Conservation (phyloP, 2,113 vertebrate species). For the Pandion haliaetus region DNA sequence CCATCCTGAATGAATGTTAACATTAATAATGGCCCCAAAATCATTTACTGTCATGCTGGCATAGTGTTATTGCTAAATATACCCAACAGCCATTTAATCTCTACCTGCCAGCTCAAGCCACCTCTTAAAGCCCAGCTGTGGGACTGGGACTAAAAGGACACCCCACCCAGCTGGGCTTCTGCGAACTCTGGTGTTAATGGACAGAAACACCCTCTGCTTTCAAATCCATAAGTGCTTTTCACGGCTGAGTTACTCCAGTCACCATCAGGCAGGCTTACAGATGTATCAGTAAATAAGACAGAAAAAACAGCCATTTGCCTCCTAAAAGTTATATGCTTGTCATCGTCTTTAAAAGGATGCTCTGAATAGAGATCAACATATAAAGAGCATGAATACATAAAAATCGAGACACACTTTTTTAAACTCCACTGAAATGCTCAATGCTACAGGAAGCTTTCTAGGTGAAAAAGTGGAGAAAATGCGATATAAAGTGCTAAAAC, state of each 20-base stretch:
- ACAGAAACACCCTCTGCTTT: background rate
- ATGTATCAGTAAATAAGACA: background rate
- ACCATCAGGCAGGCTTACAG: background rate
- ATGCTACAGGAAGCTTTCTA: background rate
- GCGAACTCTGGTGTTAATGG: background rate
- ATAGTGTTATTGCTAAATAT: background rate
- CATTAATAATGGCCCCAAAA: background rate
- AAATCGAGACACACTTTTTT: background rate
- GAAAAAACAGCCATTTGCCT: background rate
- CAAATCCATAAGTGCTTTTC: background rate
- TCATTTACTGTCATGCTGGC: background rate
- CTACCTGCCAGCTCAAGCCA: background rate
- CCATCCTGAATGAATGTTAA: background rate
- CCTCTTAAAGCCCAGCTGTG: background rate
- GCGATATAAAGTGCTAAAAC: background rate
- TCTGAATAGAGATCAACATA: background rate
- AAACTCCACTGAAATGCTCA: background rate
- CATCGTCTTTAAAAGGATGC: background rate
- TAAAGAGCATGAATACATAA: background rate
- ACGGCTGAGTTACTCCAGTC: background rate
- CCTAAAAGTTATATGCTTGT: background rate
- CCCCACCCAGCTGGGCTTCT: background rate
- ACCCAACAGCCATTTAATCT: background rate
- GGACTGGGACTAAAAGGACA: background rate
- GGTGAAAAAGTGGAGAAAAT: background rate